Evolutionary conservation across 2,113 vertebrate species (phyloP).

Genomic region (Pollimyrus isidori): DNA sequence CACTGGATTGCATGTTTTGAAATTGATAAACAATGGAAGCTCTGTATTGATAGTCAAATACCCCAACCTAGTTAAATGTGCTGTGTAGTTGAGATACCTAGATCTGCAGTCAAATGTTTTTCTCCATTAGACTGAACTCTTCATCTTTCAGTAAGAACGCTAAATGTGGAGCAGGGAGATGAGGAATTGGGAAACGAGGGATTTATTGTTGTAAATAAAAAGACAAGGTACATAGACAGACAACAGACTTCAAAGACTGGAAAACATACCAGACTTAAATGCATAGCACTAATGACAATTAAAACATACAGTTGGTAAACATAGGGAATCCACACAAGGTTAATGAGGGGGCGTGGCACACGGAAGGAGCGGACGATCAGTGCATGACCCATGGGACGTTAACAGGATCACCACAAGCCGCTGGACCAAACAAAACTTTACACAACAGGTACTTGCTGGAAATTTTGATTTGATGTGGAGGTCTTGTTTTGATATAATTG

Average conservation of each 20-base stretch:
- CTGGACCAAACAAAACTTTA: background rate
- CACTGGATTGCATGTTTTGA: constrained; percentile 30
- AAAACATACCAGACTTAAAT: too few relatives aligned
- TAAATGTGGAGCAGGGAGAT: background rate
- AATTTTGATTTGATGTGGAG: background rate
- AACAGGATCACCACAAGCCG: background rate
- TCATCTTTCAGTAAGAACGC: background rate
- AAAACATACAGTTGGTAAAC: too few relatives aligned
- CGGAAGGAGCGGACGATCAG: too few relatives aligned
- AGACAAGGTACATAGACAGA: too few relatives aligned
- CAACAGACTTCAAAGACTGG: too few relatives aligned
- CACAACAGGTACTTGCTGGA: background rate
- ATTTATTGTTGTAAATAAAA: too few relatives aligned
- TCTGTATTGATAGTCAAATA: constrained; percentile 44
- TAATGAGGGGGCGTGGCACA: too few relatives aligned
- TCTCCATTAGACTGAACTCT: background rate
- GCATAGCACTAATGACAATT: too few relatives aligned
- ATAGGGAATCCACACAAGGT: too few relatives aligned
- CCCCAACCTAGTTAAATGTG: background rate
- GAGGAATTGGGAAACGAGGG: too few relatives aligned
- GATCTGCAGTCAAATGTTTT: background rate
- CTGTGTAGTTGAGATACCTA: background rate
- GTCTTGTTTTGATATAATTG: background rate
- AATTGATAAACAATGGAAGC: constrained; percentile 58
- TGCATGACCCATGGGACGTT: background rate